Percentiles rank a stretch among this genome's conserved stretches.
These are phyloP conservation scores for Aulostomus chinensis DNA, from an alignment of 2,797 vertebrate species.

Conservation along the genomic window DNA sequence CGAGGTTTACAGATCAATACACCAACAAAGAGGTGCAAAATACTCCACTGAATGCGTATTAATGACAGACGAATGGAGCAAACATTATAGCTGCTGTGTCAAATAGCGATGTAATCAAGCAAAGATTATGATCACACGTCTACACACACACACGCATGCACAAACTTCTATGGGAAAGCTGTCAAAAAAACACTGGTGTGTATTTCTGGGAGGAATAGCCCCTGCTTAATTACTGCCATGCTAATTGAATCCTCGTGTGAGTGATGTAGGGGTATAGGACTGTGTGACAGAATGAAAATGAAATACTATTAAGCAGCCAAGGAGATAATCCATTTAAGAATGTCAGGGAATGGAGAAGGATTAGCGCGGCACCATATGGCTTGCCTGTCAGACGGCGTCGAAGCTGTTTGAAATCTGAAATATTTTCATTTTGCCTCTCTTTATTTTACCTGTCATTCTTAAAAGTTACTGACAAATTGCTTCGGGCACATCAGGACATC, in stretches of 20 bases:
- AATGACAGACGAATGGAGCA: too few relatives aligned
- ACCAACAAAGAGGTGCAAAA: too few relatives aligned
- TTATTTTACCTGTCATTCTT: not conserved
- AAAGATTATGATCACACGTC: too few relatives aligned
- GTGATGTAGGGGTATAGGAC: conserved; percentile 57
- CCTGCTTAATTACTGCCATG: conserved; percentile 60
- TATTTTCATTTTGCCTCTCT: conserved; percentile 8
- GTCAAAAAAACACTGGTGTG: conserved; percentile 33
- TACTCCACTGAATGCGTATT: too few relatives aligned
- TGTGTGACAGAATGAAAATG: conserved; percentile 60
- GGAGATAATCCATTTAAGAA: conserved; percentile 73
- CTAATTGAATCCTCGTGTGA: conserved; percentile 71
- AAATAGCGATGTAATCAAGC: too few relatives aligned
- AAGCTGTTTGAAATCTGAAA: conserved; percentile 43
- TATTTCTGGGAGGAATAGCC: conserved; percentile 48
- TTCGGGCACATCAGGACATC: not conserved
- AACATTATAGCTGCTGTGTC: too few relatives aligned
- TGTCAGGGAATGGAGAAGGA: conserved; percentile 53
- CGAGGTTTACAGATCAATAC: too few relatives aligned
- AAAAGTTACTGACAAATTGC: conserved; percentile 6
- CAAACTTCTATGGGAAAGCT: conserved; percentile 11
- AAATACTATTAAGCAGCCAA: conserved; percentile 66
- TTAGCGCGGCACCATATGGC: conserved; percentile 48
- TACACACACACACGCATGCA: not conserved
- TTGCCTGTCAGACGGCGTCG: conserved; percentile 41